phyloP scores from a whole-genome alignment of 2,797 vertebrate genomes.

The Chelmon rostratus region DNA sequence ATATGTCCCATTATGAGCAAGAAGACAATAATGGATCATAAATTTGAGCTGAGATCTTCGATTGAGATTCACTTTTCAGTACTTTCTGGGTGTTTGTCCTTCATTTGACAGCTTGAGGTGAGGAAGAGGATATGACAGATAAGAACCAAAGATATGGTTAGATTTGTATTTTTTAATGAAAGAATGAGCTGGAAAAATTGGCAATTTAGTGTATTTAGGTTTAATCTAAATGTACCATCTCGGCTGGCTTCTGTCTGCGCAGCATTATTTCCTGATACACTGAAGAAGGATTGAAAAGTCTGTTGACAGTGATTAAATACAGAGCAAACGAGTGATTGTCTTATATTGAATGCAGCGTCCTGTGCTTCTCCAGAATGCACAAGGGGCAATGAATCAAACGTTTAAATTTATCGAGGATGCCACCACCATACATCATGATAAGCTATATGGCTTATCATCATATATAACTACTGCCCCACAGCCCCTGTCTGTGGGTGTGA shows the following conservation, averaged over 20 bases:
- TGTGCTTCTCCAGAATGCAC: slow-evolving; percentile 21
- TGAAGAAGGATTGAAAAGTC: slow-evolving; percentile 51
- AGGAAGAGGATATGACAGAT: neutral
- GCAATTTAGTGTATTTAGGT: slow-evolving; percentile 8
- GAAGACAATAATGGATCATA: neutral
- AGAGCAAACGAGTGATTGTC: slow-evolving; percentile 54
- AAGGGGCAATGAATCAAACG: slow-evolving; percentile 45
- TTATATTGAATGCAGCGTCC: slow-evolving; percentile 32
- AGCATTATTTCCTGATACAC: slow-evolving; percentile 28
- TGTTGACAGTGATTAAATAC: slow-evolving; percentile 49
- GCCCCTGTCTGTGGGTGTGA: neutral
- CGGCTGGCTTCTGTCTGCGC: slow-evolving; percentile 25
- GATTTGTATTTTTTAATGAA: neutral
- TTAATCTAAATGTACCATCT: slow-evolving; percentile 15
- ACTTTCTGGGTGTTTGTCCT: slow-evolving; percentile 12
- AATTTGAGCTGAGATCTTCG: neutral
- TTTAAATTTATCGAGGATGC: slow-evolving; percentile 45
- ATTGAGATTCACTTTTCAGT: slow-evolving; percentile 7
- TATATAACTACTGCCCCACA: slow-evolving; percentile 23
- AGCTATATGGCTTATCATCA: slow-evolving; percentile 47
- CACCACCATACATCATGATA: slow-evolving; percentile 41
- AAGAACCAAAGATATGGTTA: neutral
- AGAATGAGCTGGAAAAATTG: neutral
- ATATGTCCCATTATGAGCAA: slow-evolving; percentile 10
- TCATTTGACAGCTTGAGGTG: neutral